Percentiles rank a stretch among this genome's conserved stretches.
These are phyloP conservation scores for Pomacea maculata DNA, from an alignment of 1,140 invertebrate genomes.

Conservation along the genomic window DNA sequence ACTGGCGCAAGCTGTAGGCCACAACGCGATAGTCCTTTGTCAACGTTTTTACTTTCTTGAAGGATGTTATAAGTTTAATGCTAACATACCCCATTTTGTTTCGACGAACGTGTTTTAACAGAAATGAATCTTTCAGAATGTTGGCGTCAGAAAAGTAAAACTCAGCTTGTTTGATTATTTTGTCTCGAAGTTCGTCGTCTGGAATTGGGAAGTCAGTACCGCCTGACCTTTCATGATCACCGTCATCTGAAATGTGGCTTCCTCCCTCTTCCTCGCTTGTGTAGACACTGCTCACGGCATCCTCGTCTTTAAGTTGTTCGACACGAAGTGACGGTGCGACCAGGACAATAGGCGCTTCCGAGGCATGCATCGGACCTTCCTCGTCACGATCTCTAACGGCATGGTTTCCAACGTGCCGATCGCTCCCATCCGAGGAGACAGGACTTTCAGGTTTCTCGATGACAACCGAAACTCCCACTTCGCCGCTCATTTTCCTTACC, in stretches of 20 bases:
- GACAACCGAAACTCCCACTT: slow-evolving; percentile 18
- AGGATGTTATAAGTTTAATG: slow-evolving; percentile 89
- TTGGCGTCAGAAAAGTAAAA: slow-evolving; percentile 95
- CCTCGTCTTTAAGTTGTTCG: slow-evolving; percentile 54
- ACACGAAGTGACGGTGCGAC: slow-evolving; percentile 42
- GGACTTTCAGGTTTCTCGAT: slow-evolving; percentile 26
- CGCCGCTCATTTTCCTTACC: slow-evolving; percentile 32
- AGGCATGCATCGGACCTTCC: slow-evolving; percentile 38
- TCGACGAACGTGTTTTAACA: slow-evolving; percentile 91
- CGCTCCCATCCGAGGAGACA: slow-evolving; percentile 37
- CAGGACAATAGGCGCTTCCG: slow-evolving; percentile 33
- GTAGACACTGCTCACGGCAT: slow-evolving; percentile 37
- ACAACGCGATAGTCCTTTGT: slow-evolving; percentile 94
- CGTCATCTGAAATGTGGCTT: slow-evolving; percentile 41
- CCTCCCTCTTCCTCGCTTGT: slow-evolving; percentile 56
- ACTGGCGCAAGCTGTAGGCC: slow-evolving; percentile 79
- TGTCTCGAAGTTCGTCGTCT: slow-evolving; percentile 55
- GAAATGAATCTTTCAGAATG: slow-evolving; percentile 93
- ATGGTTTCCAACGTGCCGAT: slow-evolving; percentile 32
- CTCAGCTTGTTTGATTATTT: slow-evolving; percentile 63
- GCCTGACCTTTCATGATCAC: slow-evolving; percentile 45
- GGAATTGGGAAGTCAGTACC: slow-evolving; percentile 53
- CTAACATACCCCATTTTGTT: slow-evolving; percentile 96
- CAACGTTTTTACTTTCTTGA: slow-evolving; percentile 78
- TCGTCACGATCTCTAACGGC: slow-evolving; percentile 38